phyloP scores from a whole-genome alignment of 2,888 invertebrate species.

The Tenthredo livida region DNA sequence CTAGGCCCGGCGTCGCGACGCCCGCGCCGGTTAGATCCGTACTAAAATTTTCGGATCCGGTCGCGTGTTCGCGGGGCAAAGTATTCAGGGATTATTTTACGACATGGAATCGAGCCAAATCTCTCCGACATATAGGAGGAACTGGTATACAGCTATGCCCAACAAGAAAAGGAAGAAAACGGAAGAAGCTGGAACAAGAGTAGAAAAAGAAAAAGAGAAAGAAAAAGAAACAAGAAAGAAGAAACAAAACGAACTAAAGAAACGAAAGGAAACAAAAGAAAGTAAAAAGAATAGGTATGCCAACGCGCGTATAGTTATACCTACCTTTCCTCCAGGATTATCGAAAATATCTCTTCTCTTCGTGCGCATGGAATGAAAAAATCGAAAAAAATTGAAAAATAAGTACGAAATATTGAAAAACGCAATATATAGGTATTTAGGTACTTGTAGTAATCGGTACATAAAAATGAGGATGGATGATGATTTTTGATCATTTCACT shows the following conservation, averaged over 20 bases:
- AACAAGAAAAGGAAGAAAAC: constrained; percentile 21
- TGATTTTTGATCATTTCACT: neutral
- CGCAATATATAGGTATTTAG: too few relatives aligned
- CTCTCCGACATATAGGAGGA: constrained; percentile 12
- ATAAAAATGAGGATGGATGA: neutral
- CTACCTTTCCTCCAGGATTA: neutral
- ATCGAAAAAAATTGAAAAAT: neutral
- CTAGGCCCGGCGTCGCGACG: constrained; percentile 20
- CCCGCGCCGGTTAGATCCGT: constrained; percentile 20
- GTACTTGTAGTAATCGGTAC: neutral
- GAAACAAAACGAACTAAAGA: neutral
- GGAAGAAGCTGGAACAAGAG: constrained; percentile 12
- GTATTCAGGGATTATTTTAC: constrained; percentile 55
- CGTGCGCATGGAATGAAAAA: neutral
- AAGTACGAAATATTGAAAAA: neutral
- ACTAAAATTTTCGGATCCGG: constrained; percentile 50
- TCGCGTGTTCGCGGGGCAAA: constrained; percentile 43
- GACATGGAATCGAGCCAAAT: constrained; percentile 55
- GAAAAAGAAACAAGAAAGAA: neutral
- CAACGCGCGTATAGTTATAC: neutral
- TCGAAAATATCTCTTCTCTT: neutral
- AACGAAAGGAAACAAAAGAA: neutral
- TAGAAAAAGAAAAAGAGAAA: neutral
- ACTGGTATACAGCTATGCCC: neutral
- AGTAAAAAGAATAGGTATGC: neutral